Conservation (phyloP, 2,797 vertebrate species). For the Thamnophis elegans region DNA sequence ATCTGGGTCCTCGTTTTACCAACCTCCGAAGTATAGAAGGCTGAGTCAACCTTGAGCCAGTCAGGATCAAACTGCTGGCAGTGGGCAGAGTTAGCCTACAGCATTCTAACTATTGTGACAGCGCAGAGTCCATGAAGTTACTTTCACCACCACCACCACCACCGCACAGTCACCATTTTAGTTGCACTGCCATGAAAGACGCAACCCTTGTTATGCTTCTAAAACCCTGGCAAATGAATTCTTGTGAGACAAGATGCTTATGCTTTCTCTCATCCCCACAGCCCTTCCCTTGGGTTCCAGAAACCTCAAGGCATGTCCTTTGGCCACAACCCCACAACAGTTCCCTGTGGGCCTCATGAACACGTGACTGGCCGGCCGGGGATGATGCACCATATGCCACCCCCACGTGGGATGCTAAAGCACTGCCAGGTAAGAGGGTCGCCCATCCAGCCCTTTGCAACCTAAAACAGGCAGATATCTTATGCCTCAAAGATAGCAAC, state of each 20-base stretch:
- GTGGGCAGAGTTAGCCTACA: no score
- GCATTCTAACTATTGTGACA: not conserved
- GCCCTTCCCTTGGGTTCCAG: conserved; percentile 85
- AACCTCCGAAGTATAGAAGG: not conserved
- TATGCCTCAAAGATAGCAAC: not conserved
- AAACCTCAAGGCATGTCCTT: conserved; percentile 79
- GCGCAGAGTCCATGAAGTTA: not conserved
- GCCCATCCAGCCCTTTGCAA: not conserved
- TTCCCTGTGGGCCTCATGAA: conserved; percentile 66
- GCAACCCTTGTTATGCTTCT: not conserved
- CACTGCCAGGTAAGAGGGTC: conserved; percentile 79
- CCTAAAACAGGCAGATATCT: not conserved
- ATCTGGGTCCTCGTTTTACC: not conserved
- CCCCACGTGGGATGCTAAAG: conserved; percentile 75
- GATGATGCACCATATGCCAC: conserved; percentile 59
- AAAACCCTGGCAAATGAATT: not conserved
- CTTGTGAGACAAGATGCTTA: not conserved
- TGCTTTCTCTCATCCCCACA: conserved; percentile 49
- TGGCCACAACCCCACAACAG: conserved; percentile 62
- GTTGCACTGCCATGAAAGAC: not conserved
- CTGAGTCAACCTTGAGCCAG: not conserved
- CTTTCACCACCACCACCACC: not conserved
- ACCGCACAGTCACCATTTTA: not conserved
- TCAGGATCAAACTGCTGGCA: no score
- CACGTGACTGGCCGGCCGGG: conserved; percentile 47